Base-by-base conservation (phyloP, 2,113 vertebrate genomes). In the Platycercus adscitus region DNA sequence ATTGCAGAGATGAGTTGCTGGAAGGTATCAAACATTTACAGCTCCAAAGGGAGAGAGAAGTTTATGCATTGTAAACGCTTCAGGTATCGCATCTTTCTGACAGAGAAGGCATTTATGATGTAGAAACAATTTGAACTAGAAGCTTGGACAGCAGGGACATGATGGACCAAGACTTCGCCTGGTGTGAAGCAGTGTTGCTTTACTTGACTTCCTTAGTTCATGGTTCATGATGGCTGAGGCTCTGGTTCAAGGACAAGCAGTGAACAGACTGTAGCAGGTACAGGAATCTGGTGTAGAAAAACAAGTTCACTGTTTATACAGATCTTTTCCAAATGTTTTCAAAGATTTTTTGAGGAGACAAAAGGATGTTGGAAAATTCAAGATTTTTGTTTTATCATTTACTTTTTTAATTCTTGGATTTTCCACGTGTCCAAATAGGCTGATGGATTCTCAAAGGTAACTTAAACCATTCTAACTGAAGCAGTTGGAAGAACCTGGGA, bases 1-100 rank as follows among this genome's bases (percentile, higher is more conserved):
- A 89, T 81, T 81, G 28, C 55, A 26, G 68, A 61, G 92, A 82
- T 66, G 81, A 92, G 72, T 47, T 70, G 77, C 96, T 91, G 79
- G 79, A 64, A 96, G 77, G 58, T n/a, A 81, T 92, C 88, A 91
- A 81, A 76, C 20, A 17, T 71, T 91, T 69, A n/a, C 29, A 64
- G 44, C 68, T 85, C 81, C 58, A 24, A 46, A 78, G 39, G 41
- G 68, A 61, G 41, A 14, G 39, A 23, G 75, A 43, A 43, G 26
- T 77, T 81, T 88, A 55, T 66, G 43, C 13, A 1, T 14, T 14
- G 63, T 58, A 77, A 77, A 44, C 0, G 0, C 31, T 56, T 77
- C 91, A 84, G 88, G 81, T 76, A 41, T 1, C 44, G 56, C 53
- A 5, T 18, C 13, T 3, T 85, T 58, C 49, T 81, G 81, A 28